Conservation (phyloP, 2,888 invertebrate species). For the Lingula anatina region DNA sequence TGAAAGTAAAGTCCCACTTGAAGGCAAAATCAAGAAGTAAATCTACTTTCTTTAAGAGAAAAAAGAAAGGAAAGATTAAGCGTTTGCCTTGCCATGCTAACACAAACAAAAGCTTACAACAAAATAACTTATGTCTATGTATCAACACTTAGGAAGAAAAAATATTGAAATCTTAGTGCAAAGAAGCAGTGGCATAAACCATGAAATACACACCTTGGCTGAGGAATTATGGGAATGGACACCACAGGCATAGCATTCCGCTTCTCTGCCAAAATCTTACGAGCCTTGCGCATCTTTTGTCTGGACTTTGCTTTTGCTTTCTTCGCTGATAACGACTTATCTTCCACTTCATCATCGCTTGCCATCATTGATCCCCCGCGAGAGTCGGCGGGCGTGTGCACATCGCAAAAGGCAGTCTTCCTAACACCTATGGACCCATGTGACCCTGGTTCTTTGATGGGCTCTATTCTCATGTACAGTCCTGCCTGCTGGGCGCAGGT, state of each 20-base stretch:
- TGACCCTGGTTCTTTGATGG: constrained; percentile 61
- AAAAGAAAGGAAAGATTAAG: too few species aligned
- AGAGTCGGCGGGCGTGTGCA: constrained; percentile 73
- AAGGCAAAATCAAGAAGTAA: too few species aligned
- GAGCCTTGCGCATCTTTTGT: constrained; percentile 80
- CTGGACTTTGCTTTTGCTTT: constrained; percentile 54
- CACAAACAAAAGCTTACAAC: too few species aligned
- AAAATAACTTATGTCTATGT: too few species aligned
- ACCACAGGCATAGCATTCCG: constrained; percentile 86
- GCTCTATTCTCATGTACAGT: constrained; percentile 79
- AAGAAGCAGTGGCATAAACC: too few species aligned
- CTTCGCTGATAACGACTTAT: constrained; percentile 32
- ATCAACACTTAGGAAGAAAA: too few species aligned
- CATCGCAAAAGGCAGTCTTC: constrained; percentile 93
- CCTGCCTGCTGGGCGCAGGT: constrained; percentile 95
- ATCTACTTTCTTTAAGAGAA: too few species aligned
- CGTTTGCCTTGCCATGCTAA: too few species aligned
- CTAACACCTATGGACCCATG: constrained; percentile 58
- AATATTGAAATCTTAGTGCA: too few species aligned
- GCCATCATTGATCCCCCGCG: constrained; percentile 33
- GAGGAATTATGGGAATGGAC: constrained; percentile 81
- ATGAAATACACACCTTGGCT: constrained; percentile 21
- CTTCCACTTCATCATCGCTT: constrained; percentile 33
- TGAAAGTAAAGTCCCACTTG: too few species aligned
- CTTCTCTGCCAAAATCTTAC: constrained; percentile 82